Evolutionary conservation across 1,140 invertebrate genomes (phyloP), one percentile per base, ranked within the genome.

Genomic region (Brachionus rubens): DNA sequence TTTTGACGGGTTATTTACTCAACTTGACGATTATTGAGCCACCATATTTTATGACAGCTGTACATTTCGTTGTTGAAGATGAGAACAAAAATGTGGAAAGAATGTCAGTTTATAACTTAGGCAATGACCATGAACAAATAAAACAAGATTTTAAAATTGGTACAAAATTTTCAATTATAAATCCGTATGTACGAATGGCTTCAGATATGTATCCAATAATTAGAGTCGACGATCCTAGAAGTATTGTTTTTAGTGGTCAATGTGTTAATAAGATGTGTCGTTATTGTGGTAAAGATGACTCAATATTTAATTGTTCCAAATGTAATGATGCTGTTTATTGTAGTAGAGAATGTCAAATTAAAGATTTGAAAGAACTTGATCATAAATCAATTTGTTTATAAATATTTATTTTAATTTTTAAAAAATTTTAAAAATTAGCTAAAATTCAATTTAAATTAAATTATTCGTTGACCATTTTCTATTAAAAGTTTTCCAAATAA

Each of bases 351-450:
- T 67, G 62, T n/a, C 40, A 67, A 67, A 67, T 19, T 14, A 67
- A 46, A 24, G 62, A 67, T 24, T 46, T 40, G 40, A 46, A 26
- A 26, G 24, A 46, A 14, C 26, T 36, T 26, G 46, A 67, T 46
- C 62, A 67, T 67, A 67, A 67, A 43, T 30, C 46, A n/a, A 26
- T 67, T 28, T 67, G 62, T 67, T 43, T 65, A 19, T 16, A 65
- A 24, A 43, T 46, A n/a, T n/a, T n/a, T n/a, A n/a, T n/a, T n/a
- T n/a, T n/a, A n/a, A n/a, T n/a, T n/a, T n/a, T n/a, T n/a, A n/a
- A n/a, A n/a, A n/a, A n/a, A n/a, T n/a, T n/a, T n/a, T n/a, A n/a
- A n/a, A n/a, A n/a, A n/a, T n/a, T n/a, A n/a, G n/a, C n/a, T n/a
- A n/a, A n/a, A n/a, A n/a, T n/a, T n/a, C n/a, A n/a, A n/a, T n/a